Evolutionary conservation across 2,888 invertebrate genomes (phyloP), one percentile per base, ranked within the genome.

Genomic region (Syrphus vitripennis): DNA sequence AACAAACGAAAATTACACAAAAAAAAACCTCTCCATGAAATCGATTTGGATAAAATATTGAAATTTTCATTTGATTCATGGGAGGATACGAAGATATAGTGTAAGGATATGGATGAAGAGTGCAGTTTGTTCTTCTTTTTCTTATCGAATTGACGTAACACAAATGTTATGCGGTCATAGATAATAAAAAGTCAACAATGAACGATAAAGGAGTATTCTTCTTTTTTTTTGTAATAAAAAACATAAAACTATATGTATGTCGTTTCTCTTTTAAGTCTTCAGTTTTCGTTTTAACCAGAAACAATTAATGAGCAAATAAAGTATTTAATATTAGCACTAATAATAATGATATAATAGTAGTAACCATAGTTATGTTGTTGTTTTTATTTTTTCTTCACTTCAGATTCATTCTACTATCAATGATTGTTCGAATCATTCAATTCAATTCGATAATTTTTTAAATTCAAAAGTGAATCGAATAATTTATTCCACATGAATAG

Each of bases 121-220:
- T 14, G 29, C n/a, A 5, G 7, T 31, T 53, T 21, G 7, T n/a
- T 21, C 6, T 72, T 31, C 12, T 31, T 63, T 72, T 77, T 59
- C 59, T 59, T 89, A 89, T 89, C 88, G 75, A 87, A 83, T 72
- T 88, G 89, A 89, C 89, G 89, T 89, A 89, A 89, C 89, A 70
- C 63, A 79, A 77, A 37, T 76, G 89, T 87, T 89, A 89, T 89
- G 70, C 88, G 86, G 83, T 87, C 89, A 84, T 74, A 87, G 89
- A 89, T 88, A 88, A 78, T 57, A 69, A 65, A 55, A 55, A 50
- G 50, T 31, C 34, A 45, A 61, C 26, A 40, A 61, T 29, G 29
- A 70, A 55, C 4, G 45, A 42, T 5, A 55, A 19, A 19, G 21
- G 77, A 71, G 63, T n/a, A 63, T 76, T 76, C 59, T 69, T 74